Evolutionary conservation across 2,888 invertebrate species (phyloP).

Genomic region (Amblyteles armatorius): DNA sequence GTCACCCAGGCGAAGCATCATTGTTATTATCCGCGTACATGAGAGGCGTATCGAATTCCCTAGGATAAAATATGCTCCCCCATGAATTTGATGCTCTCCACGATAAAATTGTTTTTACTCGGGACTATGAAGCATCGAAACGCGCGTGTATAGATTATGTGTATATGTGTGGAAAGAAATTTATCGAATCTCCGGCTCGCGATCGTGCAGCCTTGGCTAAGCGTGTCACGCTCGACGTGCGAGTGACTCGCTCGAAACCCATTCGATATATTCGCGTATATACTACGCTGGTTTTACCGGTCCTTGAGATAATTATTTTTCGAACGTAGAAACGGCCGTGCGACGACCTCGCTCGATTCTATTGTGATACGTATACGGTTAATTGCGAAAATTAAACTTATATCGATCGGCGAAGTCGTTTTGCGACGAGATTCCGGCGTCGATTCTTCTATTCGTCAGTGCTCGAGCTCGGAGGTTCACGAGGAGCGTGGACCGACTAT

Average conservation of each 20-base stretch:
- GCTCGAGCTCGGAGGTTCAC: not conserved
- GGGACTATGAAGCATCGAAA: not conserved
- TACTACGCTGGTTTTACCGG: constrained; percentile 22
- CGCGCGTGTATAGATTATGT: not conserved
- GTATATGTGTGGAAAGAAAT: not conserved
- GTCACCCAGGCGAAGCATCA: not conserved
- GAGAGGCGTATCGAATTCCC: not conserved
- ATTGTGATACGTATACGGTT: not conserved
- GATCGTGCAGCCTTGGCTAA: constrained; percentile 50
- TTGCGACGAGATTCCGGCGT: not conserved
- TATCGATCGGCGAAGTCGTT: not conserved
- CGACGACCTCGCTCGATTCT: not conserved
- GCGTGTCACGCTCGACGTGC: constrained; percentile 31
- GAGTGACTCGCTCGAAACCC: constrained; percentile 28
- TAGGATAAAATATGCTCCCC: not conserved
- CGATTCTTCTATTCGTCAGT: not conserved
- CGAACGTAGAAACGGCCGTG: not conserved
- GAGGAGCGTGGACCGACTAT: not conserved
- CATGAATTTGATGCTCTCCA: not conserved
- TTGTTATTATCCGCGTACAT: not conserved
- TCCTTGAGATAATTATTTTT: constrained; percentile 50
- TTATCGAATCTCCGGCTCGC: constrained; percentile 30
- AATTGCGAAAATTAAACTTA: not conserved
- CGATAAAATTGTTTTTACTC: not conserved
- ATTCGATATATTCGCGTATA: constrained; percentile 30